A percentile compares a stretch with the other conserved stretches of the same genome.
phyloP scores from a whole-genome alignment of 2,113 vertebrate species.

The Dasypus novemcinctus region DNA sequence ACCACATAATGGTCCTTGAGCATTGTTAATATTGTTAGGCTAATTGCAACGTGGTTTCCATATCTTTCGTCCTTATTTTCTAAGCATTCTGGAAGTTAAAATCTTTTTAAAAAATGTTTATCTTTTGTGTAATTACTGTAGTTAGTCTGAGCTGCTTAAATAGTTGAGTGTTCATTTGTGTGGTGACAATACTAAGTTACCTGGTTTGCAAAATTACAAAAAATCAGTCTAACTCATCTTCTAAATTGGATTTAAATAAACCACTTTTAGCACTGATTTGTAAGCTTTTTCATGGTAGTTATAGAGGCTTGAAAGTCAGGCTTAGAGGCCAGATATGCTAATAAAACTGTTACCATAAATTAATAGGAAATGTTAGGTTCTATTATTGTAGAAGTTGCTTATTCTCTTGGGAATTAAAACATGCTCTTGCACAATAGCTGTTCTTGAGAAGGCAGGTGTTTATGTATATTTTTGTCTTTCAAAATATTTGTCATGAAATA shows the following conservation, averaged over 20 bases:
- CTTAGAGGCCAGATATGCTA: not conserved
- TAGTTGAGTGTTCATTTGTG: not conserved
- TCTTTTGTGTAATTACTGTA: not conserved
- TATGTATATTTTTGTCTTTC: not conserved
- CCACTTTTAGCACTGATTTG: not conserved
- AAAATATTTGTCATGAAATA: conserved; percentile 13
- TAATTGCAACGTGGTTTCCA: not conserved
- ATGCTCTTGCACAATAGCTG: not conserved
- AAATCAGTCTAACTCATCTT: not conserved
- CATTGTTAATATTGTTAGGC: not conserved
- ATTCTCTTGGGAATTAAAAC: conserved; percentile 34
- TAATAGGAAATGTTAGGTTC: not conserved
- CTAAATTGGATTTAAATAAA: conserved; percentile 11
- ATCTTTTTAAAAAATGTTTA: not conserved
- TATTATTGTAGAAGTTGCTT: not conserved
- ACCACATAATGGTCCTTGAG: not conserved
- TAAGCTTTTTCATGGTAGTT: not conserved
- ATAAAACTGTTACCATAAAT: not conserved
- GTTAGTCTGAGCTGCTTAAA: not conserved
- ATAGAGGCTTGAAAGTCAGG: conserved; percentile 13
- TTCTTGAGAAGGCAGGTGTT: not conserved
- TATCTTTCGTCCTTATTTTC: conserved; percentile 5
- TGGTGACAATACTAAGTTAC: not conserved
- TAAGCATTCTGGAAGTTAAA: conserved; percentile 22
- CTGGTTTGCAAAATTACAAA: not conserved